phyloP scores from a whole-genome alignment of 2,888 invertebrate species.

The Octodonta nipae region DNA sequence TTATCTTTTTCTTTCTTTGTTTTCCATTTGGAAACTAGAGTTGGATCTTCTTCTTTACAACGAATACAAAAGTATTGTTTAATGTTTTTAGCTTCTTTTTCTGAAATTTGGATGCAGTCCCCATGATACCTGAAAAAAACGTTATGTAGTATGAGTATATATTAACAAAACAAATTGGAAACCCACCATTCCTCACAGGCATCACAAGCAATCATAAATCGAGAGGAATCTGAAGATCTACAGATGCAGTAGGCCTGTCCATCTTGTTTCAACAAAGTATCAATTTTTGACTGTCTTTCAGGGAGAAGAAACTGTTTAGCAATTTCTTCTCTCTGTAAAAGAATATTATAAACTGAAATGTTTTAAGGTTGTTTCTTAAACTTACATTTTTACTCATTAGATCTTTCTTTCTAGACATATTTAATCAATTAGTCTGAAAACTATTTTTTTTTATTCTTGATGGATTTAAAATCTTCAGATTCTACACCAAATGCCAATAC shows the following conservation, averaged over 20 bases:
- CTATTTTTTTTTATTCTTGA: too few relatives aligned
- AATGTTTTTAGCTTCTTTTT: slow-evolving; percentile 83
- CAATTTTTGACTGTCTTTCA: slow-evolving; percentile 81
- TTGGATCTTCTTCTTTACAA: slow-evolving; percentile 72
- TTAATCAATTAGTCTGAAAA: too few relatives aligned
- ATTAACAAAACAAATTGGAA: neutral
- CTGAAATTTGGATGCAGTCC: slow-evolving; percentile 89
- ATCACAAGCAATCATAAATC: slow-evolving; percentile 98
- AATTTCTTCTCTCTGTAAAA: slow-evolving; percentile 70
- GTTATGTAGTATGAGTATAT: neutral
- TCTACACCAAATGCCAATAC: too few relatives aligned
- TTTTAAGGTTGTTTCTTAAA: neutral
- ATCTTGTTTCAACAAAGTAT: slow-evolving; percentile 73
- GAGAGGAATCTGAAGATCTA: slow-evolving; percentile 79
- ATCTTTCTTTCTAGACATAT: too few relatives aligned
- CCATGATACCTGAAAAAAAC: slow-evolving; percentile 80
- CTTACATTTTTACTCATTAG: too few relatives aligned
- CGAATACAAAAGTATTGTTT: slow-evolving; percentile 85
- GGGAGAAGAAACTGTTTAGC: slow-evolving; percentile 79
- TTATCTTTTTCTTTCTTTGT: slow-evolving; percentile 27
- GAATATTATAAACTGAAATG: too few relatives aligned
- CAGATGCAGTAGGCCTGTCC: slow-evolving; percentile 92
- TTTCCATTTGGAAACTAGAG: slow-evolving; percentile 46
- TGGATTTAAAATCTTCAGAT: too few relatives aligned
- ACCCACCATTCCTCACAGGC: slow-evolving; percentile 84